Base-by-base conservation (phyloP, 92 coral and sea anemone species). In the Paragorgia papillata region DNA sequence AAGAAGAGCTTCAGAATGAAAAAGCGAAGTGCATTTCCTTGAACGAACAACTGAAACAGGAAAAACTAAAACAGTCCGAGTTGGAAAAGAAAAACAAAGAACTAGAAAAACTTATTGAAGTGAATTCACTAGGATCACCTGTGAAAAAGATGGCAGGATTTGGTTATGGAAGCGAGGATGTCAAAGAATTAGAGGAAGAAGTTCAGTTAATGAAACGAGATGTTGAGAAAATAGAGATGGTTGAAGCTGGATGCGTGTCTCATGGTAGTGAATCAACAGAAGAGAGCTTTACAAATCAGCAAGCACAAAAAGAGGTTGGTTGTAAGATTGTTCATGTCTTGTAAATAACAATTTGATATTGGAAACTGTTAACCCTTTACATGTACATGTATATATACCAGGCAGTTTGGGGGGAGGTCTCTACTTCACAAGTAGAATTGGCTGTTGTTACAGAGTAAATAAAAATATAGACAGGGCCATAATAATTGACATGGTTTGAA, bases 221-320 rank as follows among this genome's bases (percentile, higher is more conserved):
- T 41, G 54, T 55, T 57, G 78, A 71, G 25, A 55, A 71, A 71
- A 19, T 55, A 2, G 78, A 71, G 29, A 51, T n/a, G 51, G 35
- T 71, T 3, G 35, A 34, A 71, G 49, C 49, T 53, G 78, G 63
- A 3, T 21, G 8, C 31, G 53, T 71, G 9, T 55, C 78, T 17
- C 64, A 58, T 55, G 51, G 39, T 71, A 71, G 62, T 55, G 44
- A 71, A 39, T 53, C 60, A 12, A 69, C 64, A 22, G 63, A 51
- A 22, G 49, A 71, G 46, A 71, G 33, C 21, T 55, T 34, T 44
- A 9, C 30, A 15, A 56, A 27, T 25, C 59, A 44, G 75, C 19
- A 22, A 44, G 22, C 10, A 18, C 75, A 44, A 68, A 2, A 44
- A 21, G 55, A 41, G 73, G 73, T 66, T 66, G n/a, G 73, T 40